These are phyloP conservation scores for Aphis gossypii DNA, from an alignment of 1,140 invertebrate genomes.

Conservation along the genomic window DNA sequence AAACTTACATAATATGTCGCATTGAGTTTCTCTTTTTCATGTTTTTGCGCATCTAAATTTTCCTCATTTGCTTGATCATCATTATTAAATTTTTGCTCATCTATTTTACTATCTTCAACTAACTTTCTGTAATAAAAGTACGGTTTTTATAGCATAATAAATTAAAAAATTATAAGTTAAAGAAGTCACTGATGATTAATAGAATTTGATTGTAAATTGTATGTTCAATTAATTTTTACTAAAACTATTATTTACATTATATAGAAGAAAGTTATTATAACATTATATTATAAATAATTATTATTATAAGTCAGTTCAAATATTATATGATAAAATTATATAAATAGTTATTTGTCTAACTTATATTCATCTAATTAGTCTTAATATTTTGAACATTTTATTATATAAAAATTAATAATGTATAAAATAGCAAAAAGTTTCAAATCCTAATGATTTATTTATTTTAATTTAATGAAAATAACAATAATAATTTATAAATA, in stretches of 20 bases:
- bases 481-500: no score
- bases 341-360: neutral
- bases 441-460: no score
- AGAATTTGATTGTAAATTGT: neutral
- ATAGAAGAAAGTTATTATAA: neutral
- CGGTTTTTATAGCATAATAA: neutral
- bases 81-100: neutral
- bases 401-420: no score
- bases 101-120: constrained; percentile 35
- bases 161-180: neutral
- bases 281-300: no score
- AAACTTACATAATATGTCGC: constrained; percentile 1
- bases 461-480: no score
- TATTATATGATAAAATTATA: neutral
- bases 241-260: neutral
- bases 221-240: neutral
- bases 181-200: neutral
- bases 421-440: no score
- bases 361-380: no score
- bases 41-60: neutral
- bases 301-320: neutral
- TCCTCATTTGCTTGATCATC: neutral
- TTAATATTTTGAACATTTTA: no score
- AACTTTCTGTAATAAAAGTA: constrained; percentile 15
- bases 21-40: neutral